Base-by-base conservation (phyloP, 2,113 vertebrate genomes). In the Oncorhynchus gorbuscha region DNA sequence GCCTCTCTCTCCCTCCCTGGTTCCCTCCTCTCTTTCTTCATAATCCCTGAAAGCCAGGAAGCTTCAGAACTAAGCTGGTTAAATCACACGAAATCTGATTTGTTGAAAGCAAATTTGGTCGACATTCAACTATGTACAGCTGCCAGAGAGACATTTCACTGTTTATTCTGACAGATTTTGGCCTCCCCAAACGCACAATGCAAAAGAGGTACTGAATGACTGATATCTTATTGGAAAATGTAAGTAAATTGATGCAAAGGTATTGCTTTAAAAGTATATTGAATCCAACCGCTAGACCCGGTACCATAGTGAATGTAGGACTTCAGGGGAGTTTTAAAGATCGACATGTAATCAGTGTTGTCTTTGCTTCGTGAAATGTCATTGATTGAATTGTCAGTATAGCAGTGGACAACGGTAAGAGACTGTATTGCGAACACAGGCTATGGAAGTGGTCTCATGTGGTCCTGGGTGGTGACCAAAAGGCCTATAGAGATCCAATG, bases 41-140 rank as follows among this genome's bases (percentile, higher is more conserved):
- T 79, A 72, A 77, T 67, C 59, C 76, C 69, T 9, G n/a, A 67
- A 78, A 51, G 65, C 73, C 35, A 70, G 69, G 9, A 70, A 69
- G 11, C 39, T 22, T 12, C 69, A 70, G 1, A 48, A 70, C 86
- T 16, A 28, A 85, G 87, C 82, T 67, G 18, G 83, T 74, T 77
- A 71, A 76, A 72, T 80, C 73, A 69, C 78, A 85, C 74, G 16
- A 82, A 70, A 84, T 86, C 64, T 75, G 85, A 90, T 84, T 83
- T 68, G 79, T 74, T 76, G 67, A 84, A 76, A 79, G 85, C 51
- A 76, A 79, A 76, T 75, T 78, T 89, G 76, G 79, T 84, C 78
- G 65, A 6, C 6, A 4, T 80, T 87, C 78, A 89, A 85, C 74
- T 75, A 86, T 71, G 74, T 7, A 1, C 9, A 24, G 49, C 55